Evolutionary conservation across 2,113 vertebrate species (phyloP).

Genomic region (Casuarius casuarius): DNA sequence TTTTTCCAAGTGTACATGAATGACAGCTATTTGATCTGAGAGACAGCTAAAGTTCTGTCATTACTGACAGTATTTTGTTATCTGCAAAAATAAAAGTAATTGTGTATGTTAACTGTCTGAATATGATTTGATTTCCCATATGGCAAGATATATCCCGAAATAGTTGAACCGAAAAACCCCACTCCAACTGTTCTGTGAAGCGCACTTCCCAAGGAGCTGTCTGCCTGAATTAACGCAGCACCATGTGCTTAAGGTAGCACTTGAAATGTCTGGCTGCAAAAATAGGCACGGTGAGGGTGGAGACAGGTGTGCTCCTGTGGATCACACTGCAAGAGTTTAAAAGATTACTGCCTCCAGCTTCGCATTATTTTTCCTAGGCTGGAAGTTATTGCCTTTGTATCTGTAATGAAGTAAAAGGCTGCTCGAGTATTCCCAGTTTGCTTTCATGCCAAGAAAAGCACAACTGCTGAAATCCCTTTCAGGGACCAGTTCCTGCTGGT

Average conservation of each 20-base stretch:
- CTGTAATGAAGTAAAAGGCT: conserved; percentile 18
- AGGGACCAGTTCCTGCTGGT: neutral
- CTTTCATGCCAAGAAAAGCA: conserved; percentile 34
- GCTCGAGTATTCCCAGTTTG: neutral
- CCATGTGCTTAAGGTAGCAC: neutral
- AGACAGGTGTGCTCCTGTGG: neutral
- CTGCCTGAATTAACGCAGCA: conserved; percentile 14
- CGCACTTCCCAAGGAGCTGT: conserved; percentile 30
- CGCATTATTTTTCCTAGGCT: conserved; percentile 12
- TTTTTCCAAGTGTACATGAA: neutral
- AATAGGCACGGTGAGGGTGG: neutral
- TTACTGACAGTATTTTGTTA: neutral
- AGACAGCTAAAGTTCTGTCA: neutral
- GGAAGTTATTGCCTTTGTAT: neutral
- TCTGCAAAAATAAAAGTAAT: neutral
- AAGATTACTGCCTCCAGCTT: conserved; percentile 16
- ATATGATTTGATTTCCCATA: conserved; percentile 15
- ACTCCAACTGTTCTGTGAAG: conserved; percentile 23
- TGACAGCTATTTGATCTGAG: neutral
- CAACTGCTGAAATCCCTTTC: neutral
- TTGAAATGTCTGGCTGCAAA: conserved; percentile 44
- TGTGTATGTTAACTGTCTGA: conserved; percentile 17
- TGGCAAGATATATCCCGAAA: conserved; percentile 34
- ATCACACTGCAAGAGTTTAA: neutral
- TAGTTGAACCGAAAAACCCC: conserved; percentile 13